Percentiles rank a stretch among this genome's conserved stretches.
These are phyloP conservation scores for Agonopterix alstromeriana DNA, from an alignment of 2,888 invertebrate species.

Conservation along the genomic window DNA sequence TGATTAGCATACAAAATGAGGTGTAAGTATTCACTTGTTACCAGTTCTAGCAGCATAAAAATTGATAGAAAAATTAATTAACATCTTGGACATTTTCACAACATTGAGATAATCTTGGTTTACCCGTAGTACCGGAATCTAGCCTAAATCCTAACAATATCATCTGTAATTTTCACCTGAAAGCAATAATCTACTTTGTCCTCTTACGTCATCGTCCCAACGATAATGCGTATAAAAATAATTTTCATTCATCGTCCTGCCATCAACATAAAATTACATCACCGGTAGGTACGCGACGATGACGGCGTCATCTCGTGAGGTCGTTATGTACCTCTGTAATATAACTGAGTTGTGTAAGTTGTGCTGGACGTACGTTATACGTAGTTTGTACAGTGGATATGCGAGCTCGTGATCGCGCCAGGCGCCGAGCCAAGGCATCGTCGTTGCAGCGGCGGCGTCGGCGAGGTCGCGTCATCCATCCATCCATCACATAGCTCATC, in stretches of 20 bases:
- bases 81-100: too few species aligned
- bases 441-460: conserved; percentile 19
- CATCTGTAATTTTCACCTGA: too few species aligned
- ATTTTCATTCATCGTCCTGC: conserved; percentile 30
- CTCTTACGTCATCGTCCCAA: too few species aligned
- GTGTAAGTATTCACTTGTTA: too few species aligned
- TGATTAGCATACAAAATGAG: too few species aligned
- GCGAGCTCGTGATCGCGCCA: conserved; percentile 14
- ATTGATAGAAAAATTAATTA: too few species aligned
- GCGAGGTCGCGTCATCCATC: conserved; percentile 68
- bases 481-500: conserved; percentile 67
- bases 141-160: too few species aligned
- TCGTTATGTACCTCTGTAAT: conserved; percentile 32
- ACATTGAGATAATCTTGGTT: too few species aligned
- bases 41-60: too few species aligned
- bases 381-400: background rate
- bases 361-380: conserved; percentile 5
- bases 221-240: conserved; percentile 17
- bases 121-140: too few species aligned
- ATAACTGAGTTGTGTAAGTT: conserved; percentile 26
- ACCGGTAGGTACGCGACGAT: conserved; percentile 22
- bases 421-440: conserved; percentile 19
- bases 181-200: too few species aligned
- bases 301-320: conserved; percentile 39
- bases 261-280: conserved; percentile 47